These are phyloP conservation scores for Caenorhabditis tropicalis DNA, from an alignment of 1,140 invertebrate genomes.

Conservation along the genomic window DNA sequence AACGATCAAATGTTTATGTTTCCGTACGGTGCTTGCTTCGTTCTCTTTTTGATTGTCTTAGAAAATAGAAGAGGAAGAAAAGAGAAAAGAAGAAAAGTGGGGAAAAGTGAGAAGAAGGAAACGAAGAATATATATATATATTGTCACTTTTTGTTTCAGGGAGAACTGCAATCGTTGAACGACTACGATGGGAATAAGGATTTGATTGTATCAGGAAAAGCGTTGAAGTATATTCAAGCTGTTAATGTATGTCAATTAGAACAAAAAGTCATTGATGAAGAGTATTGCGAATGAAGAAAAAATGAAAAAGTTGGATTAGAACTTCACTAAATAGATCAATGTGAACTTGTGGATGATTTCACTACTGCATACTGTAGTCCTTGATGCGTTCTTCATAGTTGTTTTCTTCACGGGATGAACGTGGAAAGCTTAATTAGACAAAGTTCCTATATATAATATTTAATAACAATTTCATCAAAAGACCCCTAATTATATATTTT, in stretches of 20 bases:
- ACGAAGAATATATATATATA: not conserved
- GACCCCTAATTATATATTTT: not conserved
- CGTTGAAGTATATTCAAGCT: conserved; percentile 47
- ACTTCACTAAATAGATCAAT: too few relatives aligned
- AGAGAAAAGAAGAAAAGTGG: not conserved
- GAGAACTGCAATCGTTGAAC: conserved; percentile 50
- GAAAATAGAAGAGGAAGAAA: not conserved
- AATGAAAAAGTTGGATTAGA: too few relatives aligned
- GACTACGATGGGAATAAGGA: conserved; percentile 58
- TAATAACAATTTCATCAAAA: too few relatives aligned
- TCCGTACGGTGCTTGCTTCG: conserved; percentile 11
- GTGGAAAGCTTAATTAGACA: too few relatives aligned
- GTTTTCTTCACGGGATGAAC: too few relatives aligned
- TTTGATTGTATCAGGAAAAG: conserved; percentile 57
- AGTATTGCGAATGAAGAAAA: too few relatives aligned
- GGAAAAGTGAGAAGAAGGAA: not conserved
- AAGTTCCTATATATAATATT: too few relatives aligned
- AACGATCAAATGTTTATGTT: conserved; percentile 43
- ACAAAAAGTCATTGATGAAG: too few relatives aligned
- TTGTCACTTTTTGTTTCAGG: conserved; percentile 44
- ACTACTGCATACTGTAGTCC: too few relatives aligned
- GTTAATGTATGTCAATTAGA: conserved; percentile 3
- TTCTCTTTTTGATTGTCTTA: conserved; percentile 20
- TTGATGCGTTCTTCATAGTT: too few relatives aligned
- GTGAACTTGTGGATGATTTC: too few relatives aligned